Conservation (phyloP, 2,113 vertebrate species). For the Synodontis membranacea region DNA sequence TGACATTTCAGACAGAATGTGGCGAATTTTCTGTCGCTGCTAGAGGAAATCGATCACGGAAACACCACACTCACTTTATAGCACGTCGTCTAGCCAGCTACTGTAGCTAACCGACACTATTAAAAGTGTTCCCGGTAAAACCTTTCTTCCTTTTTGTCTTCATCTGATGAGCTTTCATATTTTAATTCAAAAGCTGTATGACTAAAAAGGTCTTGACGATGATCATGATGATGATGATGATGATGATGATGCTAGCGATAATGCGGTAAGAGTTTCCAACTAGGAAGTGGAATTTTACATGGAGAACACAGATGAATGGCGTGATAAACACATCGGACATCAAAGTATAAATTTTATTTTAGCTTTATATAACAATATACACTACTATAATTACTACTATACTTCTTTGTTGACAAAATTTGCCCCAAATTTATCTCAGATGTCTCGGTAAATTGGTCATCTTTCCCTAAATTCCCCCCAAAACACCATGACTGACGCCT, state of each 20-base stretch:
- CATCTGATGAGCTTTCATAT: neutral
- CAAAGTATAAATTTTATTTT: too few species aligned
- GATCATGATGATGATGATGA: too few species aligned
- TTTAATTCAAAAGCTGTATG: neutral
- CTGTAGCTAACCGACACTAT: neutral
- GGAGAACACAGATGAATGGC: too few species aligned
- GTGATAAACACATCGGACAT: too few species aligned
- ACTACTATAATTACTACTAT: neutral
- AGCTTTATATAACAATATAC: too few species aligned
- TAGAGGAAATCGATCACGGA: neutral
- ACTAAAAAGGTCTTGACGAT: neutral
- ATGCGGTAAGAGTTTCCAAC: too few species aligned
- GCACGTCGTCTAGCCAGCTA: too few species aligned
- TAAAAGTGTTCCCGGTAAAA: neutral
- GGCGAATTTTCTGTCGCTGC: too few species aligned
- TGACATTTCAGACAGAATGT: too few species aligned
- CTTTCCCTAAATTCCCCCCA: neutral
- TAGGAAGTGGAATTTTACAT: too few species aligned
- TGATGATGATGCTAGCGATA: too few species aligned
- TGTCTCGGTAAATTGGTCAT: too few species aligned
- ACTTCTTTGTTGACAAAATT: neutral
- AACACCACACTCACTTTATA: neutral
- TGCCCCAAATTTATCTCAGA: neutral
- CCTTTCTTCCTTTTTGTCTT: neutral
- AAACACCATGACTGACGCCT: slow-evolving; percentile 2